A percentile compares a stretch with the other conserved stretches of the same genome.
Conservation (phyloP, 1,140 invertebrate genomes). For the Triops cancriformis region DNA sequence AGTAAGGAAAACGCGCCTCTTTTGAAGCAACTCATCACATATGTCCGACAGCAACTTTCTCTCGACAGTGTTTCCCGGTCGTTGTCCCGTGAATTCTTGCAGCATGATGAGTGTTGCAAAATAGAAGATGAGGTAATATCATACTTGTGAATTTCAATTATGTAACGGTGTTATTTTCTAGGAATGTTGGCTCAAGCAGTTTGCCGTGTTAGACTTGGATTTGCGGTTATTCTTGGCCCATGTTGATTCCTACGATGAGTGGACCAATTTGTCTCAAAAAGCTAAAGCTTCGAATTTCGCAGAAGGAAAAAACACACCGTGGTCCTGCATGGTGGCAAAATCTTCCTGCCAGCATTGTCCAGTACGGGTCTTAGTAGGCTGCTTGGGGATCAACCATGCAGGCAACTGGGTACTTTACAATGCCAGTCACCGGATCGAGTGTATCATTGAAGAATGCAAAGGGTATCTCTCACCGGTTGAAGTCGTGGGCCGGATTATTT, state of each 20-base stretch:
- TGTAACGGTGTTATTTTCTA: neutral
- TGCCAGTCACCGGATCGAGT: neutral
- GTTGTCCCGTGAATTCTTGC: conserved; percentile 21
- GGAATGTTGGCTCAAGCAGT: neutral
- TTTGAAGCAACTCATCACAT: neutral
- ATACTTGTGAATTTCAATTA: neutral
- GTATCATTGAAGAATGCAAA: conserved; percentile 13
- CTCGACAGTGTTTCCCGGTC: neutral
- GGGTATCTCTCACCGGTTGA: neutral
- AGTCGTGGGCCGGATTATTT: neutral
- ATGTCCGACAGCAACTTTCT: neutral
- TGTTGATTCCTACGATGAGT: neutral
- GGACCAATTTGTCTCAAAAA: neutral
- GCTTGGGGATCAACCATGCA: conserved; percentile 8
- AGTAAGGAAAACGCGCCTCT: neutral
- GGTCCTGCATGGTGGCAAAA: conserved; percentile 10
- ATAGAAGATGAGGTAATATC: neutral
- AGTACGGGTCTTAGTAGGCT: conserved; percentile 14
- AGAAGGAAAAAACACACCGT: neutral
- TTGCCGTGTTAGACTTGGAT: conserved; percentile 16
- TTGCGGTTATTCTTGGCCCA: neutral
- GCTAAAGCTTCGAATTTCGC: neutral
- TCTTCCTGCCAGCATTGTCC: neutral
- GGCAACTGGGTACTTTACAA: conserved; percentile 20
- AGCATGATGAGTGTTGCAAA: conserved; percentile 9